Conservation (phyloP, 2,113 vertebrate species). For the Panthera tigris region DNA sequence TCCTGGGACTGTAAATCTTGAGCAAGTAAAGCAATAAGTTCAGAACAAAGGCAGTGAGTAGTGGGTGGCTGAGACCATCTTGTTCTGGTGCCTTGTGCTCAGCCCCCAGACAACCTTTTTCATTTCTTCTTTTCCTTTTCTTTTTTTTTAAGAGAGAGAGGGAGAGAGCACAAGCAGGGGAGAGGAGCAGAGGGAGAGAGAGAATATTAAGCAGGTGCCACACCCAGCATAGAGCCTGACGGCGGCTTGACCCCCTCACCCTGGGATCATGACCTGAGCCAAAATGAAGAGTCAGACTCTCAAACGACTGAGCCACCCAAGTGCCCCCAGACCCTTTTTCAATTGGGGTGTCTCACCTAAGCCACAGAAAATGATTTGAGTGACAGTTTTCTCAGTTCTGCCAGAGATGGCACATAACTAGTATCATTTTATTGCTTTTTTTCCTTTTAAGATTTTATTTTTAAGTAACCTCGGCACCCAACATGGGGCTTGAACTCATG, state of each 20-base stretch:
- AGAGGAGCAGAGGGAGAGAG: too few species aligned
- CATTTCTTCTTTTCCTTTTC: too few species aligned
- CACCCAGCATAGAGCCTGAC: too few species aligned
- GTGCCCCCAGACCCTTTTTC: not conserved
- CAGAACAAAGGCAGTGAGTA: not conserved
- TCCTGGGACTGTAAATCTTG: slow-evolving; percentile 1
- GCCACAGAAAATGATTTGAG: slow-evolving; percentile 33
- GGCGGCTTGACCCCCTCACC: too few species aligned
- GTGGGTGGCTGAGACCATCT: not conserved
- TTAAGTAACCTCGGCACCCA: not conserved
- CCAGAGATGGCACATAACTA: not conserved
- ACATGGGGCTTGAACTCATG: not conserved
- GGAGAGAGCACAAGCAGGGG: too few species aligned
- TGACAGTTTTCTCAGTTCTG: slow-evolving; percentile 26
- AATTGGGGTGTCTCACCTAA: not conserved
- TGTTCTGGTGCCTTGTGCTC: not conserved
- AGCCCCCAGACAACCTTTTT: not conserved
- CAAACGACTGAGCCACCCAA: too few species aligned
- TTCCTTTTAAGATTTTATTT: not conserved
- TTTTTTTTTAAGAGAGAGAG: too few species aligned
- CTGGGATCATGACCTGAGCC: too few species aligned
- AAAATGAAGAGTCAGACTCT: too few species aligned
- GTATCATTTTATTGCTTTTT: not conserved
- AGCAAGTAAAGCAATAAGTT: not conserved
- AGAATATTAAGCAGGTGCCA: too few species aligned